These are phyloP conservation scores for Rhinopomastus cyanomelas DNA, from an alignment of 2,113 vertebrate genomes.

Conservation along the genomic window DNA sequence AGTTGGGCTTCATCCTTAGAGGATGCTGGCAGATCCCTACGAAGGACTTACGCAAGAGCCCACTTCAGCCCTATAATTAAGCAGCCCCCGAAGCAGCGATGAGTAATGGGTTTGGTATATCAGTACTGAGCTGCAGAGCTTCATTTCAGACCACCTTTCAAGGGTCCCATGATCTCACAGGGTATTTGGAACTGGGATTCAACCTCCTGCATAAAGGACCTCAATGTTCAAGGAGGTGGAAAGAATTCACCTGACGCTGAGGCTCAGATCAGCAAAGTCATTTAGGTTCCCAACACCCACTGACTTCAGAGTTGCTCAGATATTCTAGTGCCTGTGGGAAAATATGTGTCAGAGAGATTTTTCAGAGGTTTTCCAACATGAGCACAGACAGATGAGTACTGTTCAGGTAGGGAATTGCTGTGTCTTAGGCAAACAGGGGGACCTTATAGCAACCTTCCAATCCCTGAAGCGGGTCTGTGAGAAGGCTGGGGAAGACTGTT, in stretches of 20 bases:
- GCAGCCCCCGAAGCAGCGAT: background rate
- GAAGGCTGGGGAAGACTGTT: too few species aligned
- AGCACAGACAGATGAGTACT: background rate
- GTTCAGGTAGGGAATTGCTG: background rate
- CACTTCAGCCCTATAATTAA: background rate
- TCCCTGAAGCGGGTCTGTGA: too few species aligned
- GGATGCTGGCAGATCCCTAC: background rate
- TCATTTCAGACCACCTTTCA: background rate
- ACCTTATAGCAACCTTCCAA: too few species aligned
- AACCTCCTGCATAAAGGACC: background rate
- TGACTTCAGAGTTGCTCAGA: background rate
- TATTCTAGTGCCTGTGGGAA: background rate
- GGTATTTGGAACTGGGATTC: background rate
- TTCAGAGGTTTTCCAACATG: background rate
- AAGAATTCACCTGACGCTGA: background rate
- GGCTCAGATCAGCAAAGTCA: background rate
- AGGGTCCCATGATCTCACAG: background rate
- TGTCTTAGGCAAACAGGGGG: background rate
- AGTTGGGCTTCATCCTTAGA: slow-evolving; percentile 7
- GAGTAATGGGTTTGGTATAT: background rate
- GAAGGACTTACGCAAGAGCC: background rate
- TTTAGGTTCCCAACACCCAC: background rate
- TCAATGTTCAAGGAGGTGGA: background rate
- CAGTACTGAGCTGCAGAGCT: background rate
- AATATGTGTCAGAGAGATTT: background rate